A percentile compares a stretch with the other conserved stretches of the same genome.
These are phyloP conservation scores for Furnarius figulus DNA, from an alignment of 2,113 vertebrate genomes.

Conservation along the genomic window DNA sequence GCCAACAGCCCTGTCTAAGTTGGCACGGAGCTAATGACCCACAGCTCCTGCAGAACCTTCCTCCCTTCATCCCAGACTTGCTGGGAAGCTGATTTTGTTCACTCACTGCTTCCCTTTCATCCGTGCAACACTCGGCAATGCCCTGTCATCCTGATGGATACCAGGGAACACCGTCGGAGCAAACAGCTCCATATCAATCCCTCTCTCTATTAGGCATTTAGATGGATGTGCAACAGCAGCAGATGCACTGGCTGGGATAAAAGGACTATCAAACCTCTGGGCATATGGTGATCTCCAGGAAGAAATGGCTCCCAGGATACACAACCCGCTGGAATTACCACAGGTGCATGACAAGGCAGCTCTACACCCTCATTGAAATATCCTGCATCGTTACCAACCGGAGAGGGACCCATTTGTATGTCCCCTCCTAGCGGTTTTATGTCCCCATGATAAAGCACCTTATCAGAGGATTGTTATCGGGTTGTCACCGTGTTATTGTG, in stretches of 20 bases:
- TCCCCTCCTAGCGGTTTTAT: background rate
- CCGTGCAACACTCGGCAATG: constrained; percentile 12
- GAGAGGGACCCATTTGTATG: constrained; percentile 19
- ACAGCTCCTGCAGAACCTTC: background rate
- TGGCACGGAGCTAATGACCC: background rate
- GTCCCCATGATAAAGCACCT: constrained; percentile 52
- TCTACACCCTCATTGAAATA: constrained; percentile 52
- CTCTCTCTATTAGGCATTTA: background rate
- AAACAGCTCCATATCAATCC: background rate
- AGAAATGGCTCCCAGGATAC: background rate
- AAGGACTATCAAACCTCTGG: background rate
- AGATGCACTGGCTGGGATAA: constrained; percentile 17
- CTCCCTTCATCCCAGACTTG: background rate
- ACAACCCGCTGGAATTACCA: background rate
- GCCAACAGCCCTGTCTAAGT: background rate
- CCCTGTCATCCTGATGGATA: constrained; percentile 15
- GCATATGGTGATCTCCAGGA: constrained; percentile 26
- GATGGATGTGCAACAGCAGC: constrained; percentile 1
- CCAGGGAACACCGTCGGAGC: background rate
- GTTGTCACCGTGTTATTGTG: constrained; percentile 41
- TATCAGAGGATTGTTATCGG: constrained; percentile 53
- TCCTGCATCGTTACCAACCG: background rate
- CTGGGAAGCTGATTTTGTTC: constrained; percentile 34
- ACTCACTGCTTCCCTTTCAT: background rate
- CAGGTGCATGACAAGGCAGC: constrained; percentile 3